A percentile compares a stretch with the other conserved stretches of the same genome.
Conservation (phyloP, 2,888 invertebrate genomes). For the Aradus depressus region DNA sequence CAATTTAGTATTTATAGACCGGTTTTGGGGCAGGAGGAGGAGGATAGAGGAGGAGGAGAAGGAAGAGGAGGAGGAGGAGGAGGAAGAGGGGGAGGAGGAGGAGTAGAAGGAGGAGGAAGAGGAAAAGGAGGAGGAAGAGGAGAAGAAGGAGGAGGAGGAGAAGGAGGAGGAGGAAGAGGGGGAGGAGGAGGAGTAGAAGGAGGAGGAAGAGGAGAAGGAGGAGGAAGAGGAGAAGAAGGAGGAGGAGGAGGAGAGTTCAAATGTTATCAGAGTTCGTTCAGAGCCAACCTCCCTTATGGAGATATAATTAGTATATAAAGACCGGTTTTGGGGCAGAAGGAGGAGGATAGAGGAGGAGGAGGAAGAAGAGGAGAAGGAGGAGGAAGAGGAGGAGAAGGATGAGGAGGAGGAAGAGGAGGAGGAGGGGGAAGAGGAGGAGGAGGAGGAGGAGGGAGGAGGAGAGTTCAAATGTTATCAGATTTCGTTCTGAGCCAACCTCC, state of each 20-base stretch:
- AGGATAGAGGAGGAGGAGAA: background rate
- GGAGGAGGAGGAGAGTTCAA: too few species aligned
- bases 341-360: background rate
- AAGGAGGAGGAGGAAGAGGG: background rate
- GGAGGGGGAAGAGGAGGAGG: background rate
- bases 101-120: background rate
- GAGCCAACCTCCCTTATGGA: too few species aligned
- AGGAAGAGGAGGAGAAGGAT: background rate
- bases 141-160: background rate
- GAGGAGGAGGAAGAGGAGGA: background rate
- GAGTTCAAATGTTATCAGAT: too few species aligned
- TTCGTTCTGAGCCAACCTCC: too few species aligned
- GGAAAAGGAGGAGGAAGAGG: background rate
- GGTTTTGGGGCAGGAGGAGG: background rate
- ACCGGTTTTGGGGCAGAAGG: too few species aligned
- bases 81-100: conserved; percentile 5
- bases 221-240: conserved; percentile 4
- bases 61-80: background rate
- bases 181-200: background rate
- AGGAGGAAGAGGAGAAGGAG: background rate
- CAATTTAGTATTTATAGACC: background rate
- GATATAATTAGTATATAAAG: too few species aligned
- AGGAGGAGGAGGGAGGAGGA: background rate
- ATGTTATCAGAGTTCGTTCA: too few species aligned
- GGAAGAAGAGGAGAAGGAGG: background rate